Base-by-base conservation (phyloP, 2,113 vertebrate genomes). In the Percina caprodes region DNA sequence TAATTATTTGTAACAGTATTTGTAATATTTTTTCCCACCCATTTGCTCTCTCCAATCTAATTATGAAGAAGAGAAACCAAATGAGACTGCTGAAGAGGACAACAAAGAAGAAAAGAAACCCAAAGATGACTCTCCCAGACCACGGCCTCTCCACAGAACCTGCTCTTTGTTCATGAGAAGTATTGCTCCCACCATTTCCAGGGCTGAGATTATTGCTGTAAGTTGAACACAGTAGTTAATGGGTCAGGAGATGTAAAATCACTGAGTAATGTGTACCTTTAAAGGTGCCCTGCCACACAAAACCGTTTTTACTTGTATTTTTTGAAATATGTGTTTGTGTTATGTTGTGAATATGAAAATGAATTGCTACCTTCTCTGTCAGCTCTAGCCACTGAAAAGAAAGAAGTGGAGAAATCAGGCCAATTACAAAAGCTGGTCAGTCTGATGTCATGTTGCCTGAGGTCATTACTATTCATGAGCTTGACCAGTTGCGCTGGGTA, bases 121-220 rank as follows among this genome's bases (percentile, higher is more conserved):
- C 0, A 97, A 96, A 89, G 93, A 96, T 14, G 97, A 97, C 16
- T 84, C 93, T 9, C 95, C 95, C 23, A 95, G 96, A 69, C 97
- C 97, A 0, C 95, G 97, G 3, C 96, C 97, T 0, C 92, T 97
- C 16, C 97, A 98, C 88, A 96, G 95, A 90, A 98, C 97, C 11
- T 97, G 95, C 80, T 98, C 97, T 1, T 94, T 98, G 72, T 98
- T 98, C 84, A 96, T 98, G 96, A 95, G 97, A 75, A 98, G 96
- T 88, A 97, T 98, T 0, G 96, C 97, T 1, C 97, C 97, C 18
- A 94, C 96, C 67, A 98, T 98, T 77, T 96, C 97, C 24, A 96
- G 96, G 86, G 96, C 96, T 0, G 97, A 98, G 90, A 97, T 98
- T 39, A 93, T 97, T 6, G 95, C 96, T 82, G 97, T 98, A 86